Evolutionary conservation across 2,888 invertebrate species (phyloP).

Genomic region (Sipha maydis): DNA sequence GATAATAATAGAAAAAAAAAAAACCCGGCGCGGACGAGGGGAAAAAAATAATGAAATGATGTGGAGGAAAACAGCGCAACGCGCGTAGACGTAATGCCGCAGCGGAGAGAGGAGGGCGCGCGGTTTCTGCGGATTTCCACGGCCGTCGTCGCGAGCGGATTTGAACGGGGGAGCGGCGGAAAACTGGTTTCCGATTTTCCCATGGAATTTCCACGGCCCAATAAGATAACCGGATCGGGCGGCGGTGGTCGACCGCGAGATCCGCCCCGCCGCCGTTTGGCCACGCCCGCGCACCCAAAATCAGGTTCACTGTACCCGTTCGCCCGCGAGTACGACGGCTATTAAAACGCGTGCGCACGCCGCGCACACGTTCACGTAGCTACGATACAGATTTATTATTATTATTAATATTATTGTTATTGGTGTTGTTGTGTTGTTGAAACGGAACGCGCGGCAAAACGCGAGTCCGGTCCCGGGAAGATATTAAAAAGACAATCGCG

Average conservation of each 20-base stretch:
- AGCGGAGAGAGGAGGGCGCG: not conserved
- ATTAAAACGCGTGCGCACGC: not conserved
- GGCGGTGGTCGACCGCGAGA: slow-evolving; percentile 53
- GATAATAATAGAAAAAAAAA: not conserved
- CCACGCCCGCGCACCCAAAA: slow-evolving; percentile 59
- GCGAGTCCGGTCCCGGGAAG: too few relatives aligned
- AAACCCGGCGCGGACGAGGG: not conserved
- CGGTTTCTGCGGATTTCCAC: not conserved
- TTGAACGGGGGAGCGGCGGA: not conserved
- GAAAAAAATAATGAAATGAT: not conserved
- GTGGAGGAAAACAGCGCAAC: not conserved
- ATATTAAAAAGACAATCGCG: too few relatives aligned
- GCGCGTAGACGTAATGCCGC: not conserved
- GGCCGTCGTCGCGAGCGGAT: slow-evolving; percentile 12
- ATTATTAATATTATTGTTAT: too few relatives aligned
- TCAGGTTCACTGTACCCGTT: slow-evolving; percentile 59
- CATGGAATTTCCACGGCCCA: slow-evolving; percentile 58
- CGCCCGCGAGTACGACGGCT: not conserved
- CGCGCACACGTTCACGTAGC: too few relatives aligned
- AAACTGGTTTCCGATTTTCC: slow-evolving; percentile 59
- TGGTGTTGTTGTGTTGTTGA: too few relatives aligned
- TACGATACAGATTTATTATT: too few relatives aligned
- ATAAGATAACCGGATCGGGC: slow-evolving; percentile 60
- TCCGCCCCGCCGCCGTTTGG: slow-evolving; percentile 57
- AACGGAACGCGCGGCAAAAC: too few relatives aligned